Evolutionary conservation across 2,113 vertebrate species (phyloP), one percentile per base, ranked within the genome.

Genomic region (Empidonax alnorum): DNA sequence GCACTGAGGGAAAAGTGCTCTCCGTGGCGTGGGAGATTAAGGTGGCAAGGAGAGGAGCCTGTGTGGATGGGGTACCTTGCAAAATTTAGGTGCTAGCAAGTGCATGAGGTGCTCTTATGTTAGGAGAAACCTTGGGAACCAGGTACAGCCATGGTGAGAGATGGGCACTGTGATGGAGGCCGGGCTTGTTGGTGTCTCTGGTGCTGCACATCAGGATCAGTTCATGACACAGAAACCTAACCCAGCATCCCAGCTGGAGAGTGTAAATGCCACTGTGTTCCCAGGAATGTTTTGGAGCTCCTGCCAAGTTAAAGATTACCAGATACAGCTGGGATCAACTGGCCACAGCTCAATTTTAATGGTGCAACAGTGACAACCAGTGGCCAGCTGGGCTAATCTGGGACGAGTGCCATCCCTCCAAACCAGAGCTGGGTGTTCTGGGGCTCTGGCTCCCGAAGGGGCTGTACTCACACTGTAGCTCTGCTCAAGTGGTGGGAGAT

Each of bases 291-390:
- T 83, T 83, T 68, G 68, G 39, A 76, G 16, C 7, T 84, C 78
- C 67, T 80, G 49, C 31, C 27, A 14, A 41, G 39, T 80, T 87
- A 63, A 78, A 49, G 37, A 77, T 71, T 28, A 62, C 19, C 7
- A 52, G 4, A 14, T 84, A 61, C 18, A 87, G 25, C 39, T 6
- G 47, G 56, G 89, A 72, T 93, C 88, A 58, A 62, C 49, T 80
- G 84, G 75, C 46, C 75, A 0, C 23, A 28, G 65, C 50, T 92
- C 67, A 88, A 31, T 90, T 83, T 87, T 67, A 75, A 41, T 94
- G 82, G 61, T 94, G 44, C 89, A 95, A 96, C 95, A 96, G 91
- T 96, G 91, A 96, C 80, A 90, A 96, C 80, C 94, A 73, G 72
- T 94, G 94, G 84, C 79, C 84, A 96, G 41, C 71, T 22, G 72